phyloP scores from a whole-genome alignment of 2,113 vertebrate species.

The Brachionichthys hirsutus region DNA sequence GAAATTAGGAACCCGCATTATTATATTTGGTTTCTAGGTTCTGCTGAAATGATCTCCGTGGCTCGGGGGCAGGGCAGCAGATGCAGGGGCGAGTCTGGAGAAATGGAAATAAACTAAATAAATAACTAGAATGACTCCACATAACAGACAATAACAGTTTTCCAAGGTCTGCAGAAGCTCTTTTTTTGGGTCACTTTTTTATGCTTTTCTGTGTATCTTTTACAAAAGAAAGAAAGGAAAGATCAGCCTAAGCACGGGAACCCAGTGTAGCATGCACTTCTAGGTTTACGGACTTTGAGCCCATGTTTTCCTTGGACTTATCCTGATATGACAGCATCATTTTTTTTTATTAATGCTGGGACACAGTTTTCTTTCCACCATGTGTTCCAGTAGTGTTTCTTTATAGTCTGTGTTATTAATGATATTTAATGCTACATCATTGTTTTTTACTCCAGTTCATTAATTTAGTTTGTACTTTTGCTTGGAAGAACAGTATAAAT shows the following conservation, averaged over 20 bases:
- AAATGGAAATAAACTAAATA: neutral
- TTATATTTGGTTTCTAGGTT: slow-evolving; percentile 1
- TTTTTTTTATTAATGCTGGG: neutral
- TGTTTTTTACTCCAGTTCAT: too few species aligned
- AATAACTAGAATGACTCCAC: neutral
- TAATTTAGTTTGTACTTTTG: too few species aligned
- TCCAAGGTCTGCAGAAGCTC: neutral
- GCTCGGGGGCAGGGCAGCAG: neutral
- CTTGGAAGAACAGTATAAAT: too few species aligned
- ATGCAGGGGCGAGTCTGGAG: neutral
- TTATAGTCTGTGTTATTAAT: too few species aligned
- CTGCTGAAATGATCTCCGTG: slow-evolving; percentile 10
- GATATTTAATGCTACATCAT: too few species aligned
- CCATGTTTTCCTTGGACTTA: neutral
- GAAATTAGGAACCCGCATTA: slow-evolving; percentile 2
- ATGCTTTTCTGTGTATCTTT: too few species aligned
- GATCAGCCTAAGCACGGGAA: neutral
- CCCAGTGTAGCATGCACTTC: neutral
- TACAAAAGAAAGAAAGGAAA: too few species aligned
- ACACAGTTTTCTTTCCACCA: too few species aligned
- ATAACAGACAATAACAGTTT: slow-evolving; percentile 6
- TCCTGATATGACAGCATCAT: neutral
- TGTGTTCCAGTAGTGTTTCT: too few species aligned
- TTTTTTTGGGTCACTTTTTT: neutral
- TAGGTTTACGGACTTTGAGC: neutral